phyloP scores from a whole-genome alignment of 2,797 vertebrate species.

The Peromyscus attwateri region DNA sequence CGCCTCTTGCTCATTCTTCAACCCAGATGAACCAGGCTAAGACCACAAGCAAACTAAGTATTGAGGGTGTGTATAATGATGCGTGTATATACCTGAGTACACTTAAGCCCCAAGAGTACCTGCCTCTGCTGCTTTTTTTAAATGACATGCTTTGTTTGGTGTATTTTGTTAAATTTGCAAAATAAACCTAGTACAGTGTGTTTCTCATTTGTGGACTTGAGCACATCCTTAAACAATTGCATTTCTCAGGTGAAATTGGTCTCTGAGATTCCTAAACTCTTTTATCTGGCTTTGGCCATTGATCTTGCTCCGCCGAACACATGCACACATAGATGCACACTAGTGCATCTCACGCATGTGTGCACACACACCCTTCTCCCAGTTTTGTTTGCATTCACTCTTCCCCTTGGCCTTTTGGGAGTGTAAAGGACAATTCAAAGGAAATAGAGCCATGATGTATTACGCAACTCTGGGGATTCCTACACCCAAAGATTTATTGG shows the following conservation, averaged over 20 bases:
- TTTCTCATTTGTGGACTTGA: neutral
- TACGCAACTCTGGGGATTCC: neutral
- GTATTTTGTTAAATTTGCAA: slow-evolving; percentile 13
- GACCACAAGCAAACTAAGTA: neutral
- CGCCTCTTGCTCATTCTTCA: neutral
- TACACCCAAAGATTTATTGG: neutral
- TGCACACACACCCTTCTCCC: neutral
- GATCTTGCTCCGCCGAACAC: neutral
- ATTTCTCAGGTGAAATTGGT: slow-evolving; percentile 33
- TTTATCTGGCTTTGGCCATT: neutral
- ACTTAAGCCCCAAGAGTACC: neutral
- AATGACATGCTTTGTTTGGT: neutral
- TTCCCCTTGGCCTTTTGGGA: neutral
- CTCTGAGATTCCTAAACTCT: neutral
- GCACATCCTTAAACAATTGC: neutral
- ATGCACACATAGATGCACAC: neutral
- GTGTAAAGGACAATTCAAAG: neutral
- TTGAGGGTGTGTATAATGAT: neutral
- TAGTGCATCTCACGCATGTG: neutral
- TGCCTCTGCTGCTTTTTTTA: neutral
- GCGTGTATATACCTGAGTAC: neutral
- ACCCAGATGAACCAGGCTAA: neutral
- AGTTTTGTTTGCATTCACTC: neutral
- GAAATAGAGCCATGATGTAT: neutral
- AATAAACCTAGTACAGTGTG: neutral